Conservation (phyloP, 2,888 invertebrate genomes). For the Ichneumon xanthorius region DNA sequence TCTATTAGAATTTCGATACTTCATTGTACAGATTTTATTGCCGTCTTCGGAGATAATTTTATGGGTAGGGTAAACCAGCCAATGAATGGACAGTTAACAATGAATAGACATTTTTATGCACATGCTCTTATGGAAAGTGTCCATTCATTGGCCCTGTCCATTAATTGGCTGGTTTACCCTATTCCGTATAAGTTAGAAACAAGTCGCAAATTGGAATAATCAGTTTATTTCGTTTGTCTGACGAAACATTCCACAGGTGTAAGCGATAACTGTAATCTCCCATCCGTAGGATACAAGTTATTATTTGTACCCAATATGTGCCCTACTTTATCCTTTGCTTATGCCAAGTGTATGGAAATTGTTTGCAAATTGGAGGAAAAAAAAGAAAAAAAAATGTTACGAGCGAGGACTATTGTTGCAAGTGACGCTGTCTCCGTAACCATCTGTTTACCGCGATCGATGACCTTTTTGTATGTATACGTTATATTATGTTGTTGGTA, state of each 20-base stretch:
- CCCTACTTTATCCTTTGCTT: conserved; percentile 24
- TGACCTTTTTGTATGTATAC: conserved; percentile 82
- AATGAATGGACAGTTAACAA: no score
- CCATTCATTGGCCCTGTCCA: no score
- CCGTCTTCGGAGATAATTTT: conserved; percentile 47
- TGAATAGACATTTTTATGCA: no score
- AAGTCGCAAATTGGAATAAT: conserved; percentile 63
- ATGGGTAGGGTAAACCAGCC: conserved; percentile 27
- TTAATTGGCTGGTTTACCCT: no score
- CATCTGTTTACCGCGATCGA: conserved; percentile 77
- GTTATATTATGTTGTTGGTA: conserved; percentile 83
- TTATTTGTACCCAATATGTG: conserved; percentile 17
- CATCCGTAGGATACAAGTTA: conserved; percentile 15
- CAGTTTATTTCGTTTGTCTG: conserved; percentile 66
- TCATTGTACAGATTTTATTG: conserved; percentile 60
- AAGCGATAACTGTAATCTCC: conserved; percentile 31
- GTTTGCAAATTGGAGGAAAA: conserved; percentile 69
- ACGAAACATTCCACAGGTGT: conserved; percentile 64
- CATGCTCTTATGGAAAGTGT: no score
- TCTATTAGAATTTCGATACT: conserved; percentile 71
- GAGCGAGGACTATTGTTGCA: conserved; percentile 74
- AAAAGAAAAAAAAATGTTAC: conserved; percentile 49
- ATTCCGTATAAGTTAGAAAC: conserved; percentile 57
- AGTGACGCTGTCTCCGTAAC: conserved; percentile 74
- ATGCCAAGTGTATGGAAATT: conserved; percentile 70